Evolutionary conservation across 2,113 vertebrate species (phyloP).

Genomic region (Riparia riparia): DNA sequence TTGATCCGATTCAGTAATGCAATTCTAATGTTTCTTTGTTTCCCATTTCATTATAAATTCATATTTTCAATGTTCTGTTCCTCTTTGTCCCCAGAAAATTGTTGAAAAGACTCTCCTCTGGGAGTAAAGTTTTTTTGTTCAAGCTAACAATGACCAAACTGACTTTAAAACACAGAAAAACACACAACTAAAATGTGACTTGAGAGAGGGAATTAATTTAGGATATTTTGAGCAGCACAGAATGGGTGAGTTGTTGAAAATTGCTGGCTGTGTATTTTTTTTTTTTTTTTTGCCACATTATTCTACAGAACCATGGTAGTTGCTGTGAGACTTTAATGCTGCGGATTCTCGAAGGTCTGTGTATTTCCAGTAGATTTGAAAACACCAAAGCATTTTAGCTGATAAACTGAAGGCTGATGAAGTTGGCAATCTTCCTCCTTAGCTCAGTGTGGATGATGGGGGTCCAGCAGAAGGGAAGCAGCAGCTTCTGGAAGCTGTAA

Average conservation of each 20-base stretch:
- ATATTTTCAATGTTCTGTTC: slow-evolving; percentile 72
- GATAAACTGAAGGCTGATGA: neutral
- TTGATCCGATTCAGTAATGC: slow-evolving; percentile 52
- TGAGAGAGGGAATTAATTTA: neutral
- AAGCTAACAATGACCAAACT: slow-evolving; percentile 59
- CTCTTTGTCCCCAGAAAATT: slow-evolving; percentile 56
- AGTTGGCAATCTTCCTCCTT: neutral
- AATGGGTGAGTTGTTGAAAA: slow-evolving; percentile 18
- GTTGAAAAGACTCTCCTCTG: slow-evolving; percentile 68
- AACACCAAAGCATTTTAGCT: neutral
- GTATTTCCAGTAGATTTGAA: neutral
- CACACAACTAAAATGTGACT: slow-evolving; percentile 6
- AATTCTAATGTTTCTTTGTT: slow-evolving; percentile 64
- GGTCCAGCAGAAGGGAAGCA: neutral
- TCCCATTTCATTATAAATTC: slow-evolving; percentile 74
- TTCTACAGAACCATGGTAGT: neutral
- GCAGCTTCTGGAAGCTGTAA: neutral
- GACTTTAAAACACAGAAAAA: slow-evolving; percentile 44
- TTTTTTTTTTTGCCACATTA: neutral
- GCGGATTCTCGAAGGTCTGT: neutral
- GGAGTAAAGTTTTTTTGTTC: slow-evolving; percentile 72
- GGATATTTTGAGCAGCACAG: slow-evolving; percentile 11
- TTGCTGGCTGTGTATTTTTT: neutral
- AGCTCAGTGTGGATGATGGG: neutral
- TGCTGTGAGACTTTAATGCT: neutral